Percentiles rank a stretch among this genome's conserved stretches.
phyloP scores from a whole-genome alignment of 35 echinoderm and acorn worm genomes.

The Stichopus chloronotus region DNA sequence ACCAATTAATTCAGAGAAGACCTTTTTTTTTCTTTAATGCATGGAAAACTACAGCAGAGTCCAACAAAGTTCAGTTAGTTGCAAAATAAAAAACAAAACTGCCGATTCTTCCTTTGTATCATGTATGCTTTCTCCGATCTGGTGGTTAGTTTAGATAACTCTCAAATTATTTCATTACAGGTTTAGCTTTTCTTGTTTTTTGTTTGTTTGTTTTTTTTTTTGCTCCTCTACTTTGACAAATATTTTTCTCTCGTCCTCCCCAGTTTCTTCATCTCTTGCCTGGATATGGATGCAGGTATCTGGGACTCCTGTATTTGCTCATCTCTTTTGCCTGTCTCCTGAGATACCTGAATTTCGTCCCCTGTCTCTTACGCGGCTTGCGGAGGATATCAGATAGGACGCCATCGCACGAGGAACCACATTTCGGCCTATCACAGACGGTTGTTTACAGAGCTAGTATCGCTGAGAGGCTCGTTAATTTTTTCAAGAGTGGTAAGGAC shows the following conservation, averaged over 20 bases:
- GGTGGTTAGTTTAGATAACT: too few relatives aligned
- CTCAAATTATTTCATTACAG: too few relatives aligned
- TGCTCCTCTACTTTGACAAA: not conserved
- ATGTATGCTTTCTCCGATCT: too few relatives aligned
- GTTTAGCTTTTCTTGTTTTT: too few relatives aligned
- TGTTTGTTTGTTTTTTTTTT: not conserved
- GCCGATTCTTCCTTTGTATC: too few relatives aligned
- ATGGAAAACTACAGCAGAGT: too few relatives aligned
- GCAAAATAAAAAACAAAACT: too few relatives aligned
- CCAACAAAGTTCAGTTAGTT: too few relatives aligned
- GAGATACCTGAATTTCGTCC: slow-evolving; percentile 18
- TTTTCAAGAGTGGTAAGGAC: slow-evolving; percentile 43
- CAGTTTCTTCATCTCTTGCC: not conserved
- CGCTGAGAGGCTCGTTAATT: slow-evolving; percentile 13
- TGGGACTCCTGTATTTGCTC: slow-evolving; percentile 8
- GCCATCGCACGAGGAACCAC: not conserved
- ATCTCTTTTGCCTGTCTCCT: slow-evolving; percentile 23
- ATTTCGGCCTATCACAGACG: not conserved
- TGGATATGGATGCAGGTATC: slow-evolving; percentile 9
- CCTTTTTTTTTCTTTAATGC: too few relatives aligned
- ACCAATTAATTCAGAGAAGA: too few relatives aligned
- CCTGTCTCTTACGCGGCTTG: not conserved
- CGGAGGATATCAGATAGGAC: not conserved
- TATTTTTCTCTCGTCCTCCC: not conserved
- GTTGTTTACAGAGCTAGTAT: slow-evolving; percentile 36